A percentile compares a stretch with the other conserved stretches of the same genome.
phyloP scores from a whole-genome alignment of 2,888 invertebrate genomes.

The Drosophila testacea region DNA sequence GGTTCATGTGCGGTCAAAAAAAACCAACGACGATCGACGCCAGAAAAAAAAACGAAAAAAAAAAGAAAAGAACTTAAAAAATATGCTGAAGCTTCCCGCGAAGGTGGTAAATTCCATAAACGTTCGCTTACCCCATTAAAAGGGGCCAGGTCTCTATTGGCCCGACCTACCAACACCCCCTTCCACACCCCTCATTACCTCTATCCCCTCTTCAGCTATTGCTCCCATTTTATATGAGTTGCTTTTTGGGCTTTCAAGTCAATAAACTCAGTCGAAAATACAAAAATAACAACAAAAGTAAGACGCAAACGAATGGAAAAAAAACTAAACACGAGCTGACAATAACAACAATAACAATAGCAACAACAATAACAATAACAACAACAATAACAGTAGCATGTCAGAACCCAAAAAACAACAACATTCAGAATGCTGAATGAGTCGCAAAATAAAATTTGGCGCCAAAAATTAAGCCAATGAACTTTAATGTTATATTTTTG shows the following conservation, averaged over 20 bases:
- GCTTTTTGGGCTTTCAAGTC: conserved; percentile 53
- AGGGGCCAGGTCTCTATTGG: conserved; percentile 27
- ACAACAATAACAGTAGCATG: conserved; percentile 23
- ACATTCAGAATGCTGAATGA: conserved; percentile 33
- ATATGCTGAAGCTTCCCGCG: conserved; percentile 17
- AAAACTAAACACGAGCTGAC: conserved; percentile 48
- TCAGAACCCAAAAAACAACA: conserved; percentile 12
- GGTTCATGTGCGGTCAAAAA: conserved; percentile 65
- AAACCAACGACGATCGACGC: conserved; percentile 43
- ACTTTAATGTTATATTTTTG: conserved; percentile 30
- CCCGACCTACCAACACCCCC: background rate
- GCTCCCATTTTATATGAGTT: conserved; percentile 6
- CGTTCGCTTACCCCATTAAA: conserved; percentile 50
- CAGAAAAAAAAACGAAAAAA: background rate
- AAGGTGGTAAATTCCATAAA: conserved; percentile 57
- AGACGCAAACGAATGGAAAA: conserved; percentile 48
- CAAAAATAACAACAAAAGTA: conserved; percentile 21
- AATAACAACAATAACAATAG: conserved; percentile 34
- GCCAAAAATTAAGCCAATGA: conserved; percentile 56
- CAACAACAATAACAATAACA: conserved; percentile 16
- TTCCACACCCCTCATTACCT: background rate
- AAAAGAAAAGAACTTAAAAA: background rate
- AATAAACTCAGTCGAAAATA: conserved; percentile 55
- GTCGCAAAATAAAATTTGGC: conserved; percentile 48
- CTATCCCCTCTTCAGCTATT: background rate